Evolutionary conservation across 2,113 vertebrate genomes (phyloP), one percentile per base, ranked within the genome.

Genomic region (Pyxicephalus adspersus): DNA sequence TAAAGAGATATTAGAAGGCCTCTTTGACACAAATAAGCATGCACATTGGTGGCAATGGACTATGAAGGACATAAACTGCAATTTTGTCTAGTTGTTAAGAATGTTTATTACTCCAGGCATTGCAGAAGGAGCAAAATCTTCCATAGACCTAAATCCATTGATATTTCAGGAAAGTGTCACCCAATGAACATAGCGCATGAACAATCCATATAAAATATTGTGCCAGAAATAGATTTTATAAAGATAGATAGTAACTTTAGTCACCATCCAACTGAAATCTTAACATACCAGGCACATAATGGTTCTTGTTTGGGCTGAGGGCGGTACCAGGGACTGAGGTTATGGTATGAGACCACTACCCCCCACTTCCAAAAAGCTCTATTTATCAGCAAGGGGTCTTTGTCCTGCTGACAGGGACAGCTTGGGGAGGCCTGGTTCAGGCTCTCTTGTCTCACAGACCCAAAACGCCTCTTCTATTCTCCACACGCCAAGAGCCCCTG

Each of bases 401-500:
- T 81, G 80, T 81, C 61, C 20, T 25, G 19, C 20, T 75, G 80
- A 81, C 80, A 81, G 52, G 61, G 71, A 75, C 80, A 81, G 80
- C 80, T 81, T 81, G 80, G 80, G 80, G 80, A 74, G 71, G 71
- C 80, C 80, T 75, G 67, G 80, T 81, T 81, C 50, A 74, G 65
- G 20, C 70, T 74, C 52, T 81, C 71, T 66, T 23, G 80, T 74
- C 80, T 81, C 80, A 50, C 51, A 75, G 71, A 75, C 28, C 77
- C 70, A 81, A 75, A 81, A 81, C 80, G 80, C 80, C 80, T 57
- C 18, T 52, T 81, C 80, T 75, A 81, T 81, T 81, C 80, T 81
- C 80, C 29, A 34, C 58, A 81, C 83, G 79, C 82, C 78, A 83
- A 83, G 61, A 78, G 70, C 45, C 74, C 82, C 82, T 64, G 79